Conservation (phyloP, 2,113 vertebrate genomes). For the Onychorhynchus coronatus region DNA sequence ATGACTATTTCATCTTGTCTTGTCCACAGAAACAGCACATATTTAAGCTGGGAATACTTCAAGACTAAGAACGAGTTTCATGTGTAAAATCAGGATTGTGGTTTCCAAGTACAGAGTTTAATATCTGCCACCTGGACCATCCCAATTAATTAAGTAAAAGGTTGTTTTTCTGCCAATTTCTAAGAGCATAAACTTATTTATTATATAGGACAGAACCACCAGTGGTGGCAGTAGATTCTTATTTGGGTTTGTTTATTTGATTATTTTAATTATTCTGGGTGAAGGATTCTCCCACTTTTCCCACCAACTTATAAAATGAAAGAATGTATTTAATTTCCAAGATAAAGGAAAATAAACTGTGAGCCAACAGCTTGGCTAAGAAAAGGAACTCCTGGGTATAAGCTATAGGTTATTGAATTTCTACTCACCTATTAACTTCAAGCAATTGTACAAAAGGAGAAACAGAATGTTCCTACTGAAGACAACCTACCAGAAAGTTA, state of each 20-base stretch:
- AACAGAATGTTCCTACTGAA: background rate
- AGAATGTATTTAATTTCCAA: background rate
- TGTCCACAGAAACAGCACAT: fast-evolving
- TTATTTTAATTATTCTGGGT: background rate
- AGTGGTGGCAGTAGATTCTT: background rate
- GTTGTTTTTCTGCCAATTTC: background rate
- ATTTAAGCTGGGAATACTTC: background rate
- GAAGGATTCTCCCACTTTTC: background rate
- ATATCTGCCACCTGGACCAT: background rate
- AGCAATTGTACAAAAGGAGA: background rate
- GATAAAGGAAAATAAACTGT: background rate
- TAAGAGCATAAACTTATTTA: background rate
- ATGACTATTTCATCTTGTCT: background rate
- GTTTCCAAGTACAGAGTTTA: background rate
- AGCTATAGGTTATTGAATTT: background rate
- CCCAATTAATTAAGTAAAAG: background rate
- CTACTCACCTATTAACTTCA: background rate
- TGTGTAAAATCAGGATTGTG: background rate
- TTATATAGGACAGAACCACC: background rate
- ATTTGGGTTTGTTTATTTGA: background rate
- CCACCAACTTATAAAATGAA: background rate
- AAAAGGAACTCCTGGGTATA: background rate
- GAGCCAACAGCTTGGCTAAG: background rate
- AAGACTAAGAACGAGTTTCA: background rate
- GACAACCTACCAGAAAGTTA: background rate